Percentiles rank a stretch among this genome's conserved stretches.
Conservation (phyloP, 2,113 vertebrate species). For the Capreolus pygargus region DNA sequence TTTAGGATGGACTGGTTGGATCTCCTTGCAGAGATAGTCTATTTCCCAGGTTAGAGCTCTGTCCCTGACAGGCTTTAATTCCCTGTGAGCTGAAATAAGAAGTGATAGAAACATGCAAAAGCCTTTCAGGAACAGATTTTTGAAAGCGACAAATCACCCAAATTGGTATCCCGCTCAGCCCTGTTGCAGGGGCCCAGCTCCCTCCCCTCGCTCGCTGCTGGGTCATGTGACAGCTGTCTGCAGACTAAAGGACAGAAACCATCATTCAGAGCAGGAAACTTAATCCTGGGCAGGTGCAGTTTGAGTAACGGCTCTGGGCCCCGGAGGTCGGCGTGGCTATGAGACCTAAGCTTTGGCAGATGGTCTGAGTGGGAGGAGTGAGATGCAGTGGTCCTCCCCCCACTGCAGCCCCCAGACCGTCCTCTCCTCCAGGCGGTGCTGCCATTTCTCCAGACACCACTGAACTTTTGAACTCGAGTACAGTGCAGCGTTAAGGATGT, state of each 20-base stretch:
- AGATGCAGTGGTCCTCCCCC: neutral
- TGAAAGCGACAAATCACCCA: constrained; percentile 73
- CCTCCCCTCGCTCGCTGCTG: constrained; percentile 34
- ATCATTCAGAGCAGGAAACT: constrained; percentile 77
- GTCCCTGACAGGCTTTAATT: constrained; percentile 65
- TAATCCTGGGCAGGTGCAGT: constrained; percentile 81
- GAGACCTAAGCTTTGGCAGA: constrained; percentile 55
- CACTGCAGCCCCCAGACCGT: constrained; percentile 52
- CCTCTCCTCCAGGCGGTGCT: neutral
- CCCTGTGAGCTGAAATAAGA: constrained; percentile 60
- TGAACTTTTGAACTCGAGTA: constrained; percentile 66
- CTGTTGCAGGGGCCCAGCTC: constrained; percentile 36
- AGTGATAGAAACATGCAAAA: constrained; percentile 62
- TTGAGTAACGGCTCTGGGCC: constrained; percentile 66
- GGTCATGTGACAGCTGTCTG: constrained; percentile 77
- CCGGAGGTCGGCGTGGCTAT: constrained; percentile 69
- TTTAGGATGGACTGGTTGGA: no score
- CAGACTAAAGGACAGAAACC: constrained; percentile 63
- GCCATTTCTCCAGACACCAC: constrained; percentile 32
- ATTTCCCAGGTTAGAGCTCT: neutral
- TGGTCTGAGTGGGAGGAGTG: constrained; percentile 37
- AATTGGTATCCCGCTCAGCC: constrained; percentile 66
- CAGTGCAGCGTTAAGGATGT: constrained; percentile 36
- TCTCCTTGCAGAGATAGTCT: neutral
- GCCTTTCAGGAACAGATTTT: constrained; percentile 71